A percentile compares a stretch with the other conserved stretches of the same genome.
Conservation (phyloP, 2,113 vertebrate genomes). For the Thalassarche chlororhynchos region DNA sequence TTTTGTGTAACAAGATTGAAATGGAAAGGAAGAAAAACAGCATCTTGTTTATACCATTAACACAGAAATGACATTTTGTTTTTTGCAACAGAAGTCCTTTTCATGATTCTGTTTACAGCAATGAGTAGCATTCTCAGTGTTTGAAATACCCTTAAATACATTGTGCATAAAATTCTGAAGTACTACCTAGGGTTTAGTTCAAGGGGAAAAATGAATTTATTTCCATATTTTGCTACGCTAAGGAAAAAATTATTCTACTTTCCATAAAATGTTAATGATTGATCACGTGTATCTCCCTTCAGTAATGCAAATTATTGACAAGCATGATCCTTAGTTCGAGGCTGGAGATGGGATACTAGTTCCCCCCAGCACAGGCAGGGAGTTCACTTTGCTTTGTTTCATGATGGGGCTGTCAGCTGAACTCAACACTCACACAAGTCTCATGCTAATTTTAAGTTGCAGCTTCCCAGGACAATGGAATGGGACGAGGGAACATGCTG, state of each 20-base stretch:
- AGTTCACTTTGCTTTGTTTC: neutral
- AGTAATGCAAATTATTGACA: neutral
- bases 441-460: neutral
- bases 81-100: neutral
- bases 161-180: neutral
- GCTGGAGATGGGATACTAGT: neutral
- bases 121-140: neutral
- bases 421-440: neutral
- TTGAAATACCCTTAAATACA: neutral
- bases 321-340: neutral
- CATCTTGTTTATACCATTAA: neutral
- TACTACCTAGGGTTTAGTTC: neutral
- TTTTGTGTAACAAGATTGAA: neutral
- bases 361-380: neutral
- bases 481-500: rapidly evolving
- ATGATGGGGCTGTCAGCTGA: neutral
- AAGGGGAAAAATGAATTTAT: neutral
- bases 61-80: neutral
- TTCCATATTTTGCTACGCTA: neutral
- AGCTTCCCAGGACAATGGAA: neutral
- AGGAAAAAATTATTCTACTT: neutral
- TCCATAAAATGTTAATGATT: neutral
- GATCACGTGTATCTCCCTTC: neutral
- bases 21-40: neutral
- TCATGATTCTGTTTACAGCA: neutral